Conservation (phyloP, 2,888 invertebrate species). For the Octonoba sinensis region DNA sequence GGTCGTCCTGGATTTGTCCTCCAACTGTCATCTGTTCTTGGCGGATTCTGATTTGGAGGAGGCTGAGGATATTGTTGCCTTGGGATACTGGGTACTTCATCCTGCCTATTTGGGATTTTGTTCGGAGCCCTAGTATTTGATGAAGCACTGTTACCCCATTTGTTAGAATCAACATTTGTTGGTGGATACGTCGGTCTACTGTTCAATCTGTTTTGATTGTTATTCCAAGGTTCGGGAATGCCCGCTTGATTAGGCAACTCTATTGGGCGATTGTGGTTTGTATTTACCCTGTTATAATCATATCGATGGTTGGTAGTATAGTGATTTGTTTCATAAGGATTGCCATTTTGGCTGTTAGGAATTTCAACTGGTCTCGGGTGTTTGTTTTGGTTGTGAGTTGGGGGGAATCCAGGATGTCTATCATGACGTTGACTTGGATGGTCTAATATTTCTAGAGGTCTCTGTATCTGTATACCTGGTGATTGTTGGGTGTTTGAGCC, state of each 20-base stretch:
- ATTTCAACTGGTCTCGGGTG: constrained; percentile 55
- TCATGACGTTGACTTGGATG: constrained; percentile 35
- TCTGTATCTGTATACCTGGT: constrained; percentile 45
- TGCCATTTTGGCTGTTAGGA: constrained; percentile 35
- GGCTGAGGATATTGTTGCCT: constrained; percentile 42
- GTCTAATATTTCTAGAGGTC: constrained; percentile 57
- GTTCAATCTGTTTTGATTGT: constrained; percentile 26
- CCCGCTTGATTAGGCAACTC: constrained; percentile 30
- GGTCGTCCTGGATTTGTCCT: constrained; percentile 23
- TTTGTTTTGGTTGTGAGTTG: constrained; percentile 16
- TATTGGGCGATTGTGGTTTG: constrained; percentile 21
- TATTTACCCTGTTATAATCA: constrained; percentile 41
- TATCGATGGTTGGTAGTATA: constrained; percentile 23
- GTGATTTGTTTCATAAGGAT: constrained; percentile 2
- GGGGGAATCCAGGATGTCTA: constrained; percentile 20
- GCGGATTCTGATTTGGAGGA: constrained; percentile 17
- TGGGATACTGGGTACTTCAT: constrained; percentile 8
- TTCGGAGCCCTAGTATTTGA: constrained; percentile 17
- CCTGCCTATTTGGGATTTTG: constrained; percentile 21
- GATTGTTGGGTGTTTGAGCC: constrained; percentile 27
- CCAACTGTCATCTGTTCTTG: constrained; percentile 34
- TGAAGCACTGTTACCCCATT: constrained; percentile 22
- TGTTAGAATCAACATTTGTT: constrained; percentile 14
- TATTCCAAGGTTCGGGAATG: constrained; percentile 25
- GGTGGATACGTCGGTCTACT: constrained; percentile 15